phyloP scores from a whole-genome alignment of 2,797 vertebrate genomes.

The Toxotes lorentzi region DNA sequence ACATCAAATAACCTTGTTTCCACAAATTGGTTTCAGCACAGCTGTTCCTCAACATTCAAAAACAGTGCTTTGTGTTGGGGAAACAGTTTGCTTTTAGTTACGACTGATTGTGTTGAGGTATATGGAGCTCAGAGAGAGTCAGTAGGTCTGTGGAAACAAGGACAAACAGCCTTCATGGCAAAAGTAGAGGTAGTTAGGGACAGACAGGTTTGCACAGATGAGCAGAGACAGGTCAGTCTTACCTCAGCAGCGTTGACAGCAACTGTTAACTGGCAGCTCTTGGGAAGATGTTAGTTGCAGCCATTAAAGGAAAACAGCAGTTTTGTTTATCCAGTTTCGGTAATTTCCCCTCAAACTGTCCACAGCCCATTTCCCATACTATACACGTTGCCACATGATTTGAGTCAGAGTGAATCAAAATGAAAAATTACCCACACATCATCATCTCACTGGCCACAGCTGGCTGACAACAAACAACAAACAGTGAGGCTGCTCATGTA shows the following conservation, averaged over 20 bases:
- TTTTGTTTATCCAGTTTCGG: conserved; percentile 20
- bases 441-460: not conserved
- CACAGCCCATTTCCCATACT: not conserved
- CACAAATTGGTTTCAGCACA: conserved; percentile 71
- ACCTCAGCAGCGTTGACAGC: conserved; percentile 80
- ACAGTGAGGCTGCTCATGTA: not conserved
- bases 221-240: conserved; percentile 81
- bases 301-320: conserved; percentile 60
- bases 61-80: conserved; percentile 32
- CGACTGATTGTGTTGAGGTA: conserved; percentile 32
- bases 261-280: conserved; percentile 80
- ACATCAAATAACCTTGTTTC: conserved; percentile 82
- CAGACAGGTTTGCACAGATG: conserved; percentile 69
- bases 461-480: conserved; percentile 3
- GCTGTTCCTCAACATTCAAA: conserved; percentile 34
- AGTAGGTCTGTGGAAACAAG: conserved; percentile 82
- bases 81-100: conserved; percentile 34
- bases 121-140: conserved; percentile 44
- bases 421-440: conserved; percentile 1
- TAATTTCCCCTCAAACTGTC: conserved; percentile 1
- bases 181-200: conserved; percentile 48
- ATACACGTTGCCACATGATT: not conserved
- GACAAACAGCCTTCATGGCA: conserved; percentile 55
- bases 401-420: not conserved
- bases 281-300: conserved; percentile 79